Conservation (phyloP, 2,113 vertebrate species). For the Leucosticte australis region DNA sequence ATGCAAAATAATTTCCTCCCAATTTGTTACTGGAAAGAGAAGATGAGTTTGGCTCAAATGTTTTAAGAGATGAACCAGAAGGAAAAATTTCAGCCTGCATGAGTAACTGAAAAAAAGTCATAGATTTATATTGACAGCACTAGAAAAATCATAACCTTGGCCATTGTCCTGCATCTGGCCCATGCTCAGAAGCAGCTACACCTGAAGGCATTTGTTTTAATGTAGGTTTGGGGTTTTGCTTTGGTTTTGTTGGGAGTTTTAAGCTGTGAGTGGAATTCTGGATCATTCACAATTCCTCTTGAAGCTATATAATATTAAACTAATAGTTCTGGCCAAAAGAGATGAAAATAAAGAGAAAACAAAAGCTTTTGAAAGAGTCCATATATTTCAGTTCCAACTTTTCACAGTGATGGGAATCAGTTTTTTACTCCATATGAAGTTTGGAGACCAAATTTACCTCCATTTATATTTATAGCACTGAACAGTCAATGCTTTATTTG, state of each 20-base stretch:
- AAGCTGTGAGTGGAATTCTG: neutral
- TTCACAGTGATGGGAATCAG: neutral
- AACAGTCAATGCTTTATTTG: neutral
- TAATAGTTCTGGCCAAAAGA: neutral
- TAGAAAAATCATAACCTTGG: neutral
- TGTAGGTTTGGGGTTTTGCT: neutral
- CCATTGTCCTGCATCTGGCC: neutral
- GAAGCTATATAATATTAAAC: neutral
- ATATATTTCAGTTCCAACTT: neutral
- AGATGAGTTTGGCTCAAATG: slow-evolving; percentile 26
- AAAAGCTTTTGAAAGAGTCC: slow-evolving; percentile 1
- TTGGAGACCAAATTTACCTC: neutral
- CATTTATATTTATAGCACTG: neutral
- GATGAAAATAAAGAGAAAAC: neutral
- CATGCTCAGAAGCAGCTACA: neutral
- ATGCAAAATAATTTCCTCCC: slow-evolving; percentile 56
- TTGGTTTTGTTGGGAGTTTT: neutral
- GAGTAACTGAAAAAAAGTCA: neutral
- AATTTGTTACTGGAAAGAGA: slow-evolving; percentile 64
- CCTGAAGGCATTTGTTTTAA: neutral
- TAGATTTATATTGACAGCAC: neutral
- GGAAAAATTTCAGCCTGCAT: slow-evolving; percentile 6
- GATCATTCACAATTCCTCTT: neutral
- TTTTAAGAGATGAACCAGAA: slow-evolving; percentile 43
- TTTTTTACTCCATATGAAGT: neutral